Base-by-base conservation (phyloP, 1,140 invertebrate species). In the Bombus balteatus region DNA sequence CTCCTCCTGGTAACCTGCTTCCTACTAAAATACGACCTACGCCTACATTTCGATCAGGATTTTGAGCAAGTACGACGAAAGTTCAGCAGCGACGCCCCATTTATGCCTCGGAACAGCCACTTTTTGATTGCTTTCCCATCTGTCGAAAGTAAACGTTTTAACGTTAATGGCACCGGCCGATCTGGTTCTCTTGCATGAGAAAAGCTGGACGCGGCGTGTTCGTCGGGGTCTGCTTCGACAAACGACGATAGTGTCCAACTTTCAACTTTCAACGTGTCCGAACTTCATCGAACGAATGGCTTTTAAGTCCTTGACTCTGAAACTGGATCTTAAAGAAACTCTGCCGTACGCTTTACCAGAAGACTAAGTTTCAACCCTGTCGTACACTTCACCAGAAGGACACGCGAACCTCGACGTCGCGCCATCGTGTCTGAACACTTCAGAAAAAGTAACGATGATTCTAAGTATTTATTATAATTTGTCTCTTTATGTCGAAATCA, bases 281-380 rank as follows among this genome's bases (percentile, higher is more conserved):
- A 92, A 73, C 89, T 90, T 87, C 53, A 53, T 75, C 70, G 74
- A 47, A 85, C 76, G 62, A 62, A 75, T 53, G 34, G 82, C 82
- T 87, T 87, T 79, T 87, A 87, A 85, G 53, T 59, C 71, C 82
- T 87, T 87, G 76, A 73, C 76, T 87, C 81, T 84, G 82, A 87
- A 85, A 87, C 59, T 59, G 76, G 57, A 85, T 73, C 47, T 66
- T 70, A 37, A 82, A 82, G 79, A 59, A 74, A 73, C 43, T 43
- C 28, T 25, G 37, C 12, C 34, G 47, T 59, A 53, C 41, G 66
- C 28, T 73, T 8, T 25, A 39, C 18, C 47, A 22, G 47, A 53
- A 43, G n/a, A 6, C 13, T n/a, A 34, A 59, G 34, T 32, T 18
- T 13, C 43, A 74, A 66, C 22, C n/a, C 15, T 15, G 37, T 12